Evolutionary conservation across 2,113 vertebrate species (phyloP).

Genomic region (Sialia sialis): DNA sequence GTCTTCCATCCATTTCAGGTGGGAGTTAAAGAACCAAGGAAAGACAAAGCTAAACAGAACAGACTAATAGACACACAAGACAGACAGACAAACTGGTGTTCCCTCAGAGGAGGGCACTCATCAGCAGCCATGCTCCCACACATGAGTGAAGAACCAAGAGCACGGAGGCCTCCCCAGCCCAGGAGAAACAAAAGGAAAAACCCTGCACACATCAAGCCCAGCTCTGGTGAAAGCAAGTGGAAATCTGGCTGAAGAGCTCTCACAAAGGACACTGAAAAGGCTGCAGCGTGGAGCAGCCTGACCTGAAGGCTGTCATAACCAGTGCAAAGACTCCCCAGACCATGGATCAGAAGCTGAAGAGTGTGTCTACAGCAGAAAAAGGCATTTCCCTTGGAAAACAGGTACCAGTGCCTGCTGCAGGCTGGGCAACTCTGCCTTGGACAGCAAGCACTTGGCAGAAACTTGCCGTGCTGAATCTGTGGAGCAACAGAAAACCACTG

Average conservation of each 20-base stretch:
- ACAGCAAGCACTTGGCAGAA: background rate
- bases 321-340: fast-evolving
- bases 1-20: background rate
- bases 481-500: background rate
- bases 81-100: background rate
- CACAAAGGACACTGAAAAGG: slow-evolving; percentile 17
- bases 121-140: background rate
- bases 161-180: background rate
- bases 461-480: fast-evolving
- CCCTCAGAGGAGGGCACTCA: background rate
- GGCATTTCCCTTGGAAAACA: background rate
- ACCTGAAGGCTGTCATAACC: background rate
- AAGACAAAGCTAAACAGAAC: background rate
- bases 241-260: background rate
- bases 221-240: background rate
- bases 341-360: background rate
- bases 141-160: background rate
- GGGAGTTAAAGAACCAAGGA: background rate
- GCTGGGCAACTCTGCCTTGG: background rate
- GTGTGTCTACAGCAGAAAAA: background rate
- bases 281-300: background rate
- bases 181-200: background rate
- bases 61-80: background rate
- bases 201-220: background rate
- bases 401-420: background rate